Conservation (phyloP, 2,888 invertebrate genomes). For the Meliscaeva auricollis region DNA sequence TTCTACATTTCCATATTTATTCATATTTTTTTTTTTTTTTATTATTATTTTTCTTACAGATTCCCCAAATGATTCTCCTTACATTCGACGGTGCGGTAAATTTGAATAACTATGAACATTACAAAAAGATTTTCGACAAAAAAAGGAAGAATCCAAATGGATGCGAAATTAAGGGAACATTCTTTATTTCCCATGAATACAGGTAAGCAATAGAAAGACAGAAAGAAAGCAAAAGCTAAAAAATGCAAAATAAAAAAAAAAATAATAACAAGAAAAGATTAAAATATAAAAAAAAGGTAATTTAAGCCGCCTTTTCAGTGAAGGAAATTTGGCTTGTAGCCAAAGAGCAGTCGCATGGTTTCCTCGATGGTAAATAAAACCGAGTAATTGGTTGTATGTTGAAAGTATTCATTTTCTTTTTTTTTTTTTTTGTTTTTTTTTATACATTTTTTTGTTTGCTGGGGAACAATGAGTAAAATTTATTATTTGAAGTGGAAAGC, state of each 20-base stretch:
- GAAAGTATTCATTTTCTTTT: slow-evolving; percentile 25
- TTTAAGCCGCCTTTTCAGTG: slow-evolving; percentile 36
- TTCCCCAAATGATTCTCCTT: slow-evolving; percentile 96
- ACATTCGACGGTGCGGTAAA: slow-evolving; percentile 98
- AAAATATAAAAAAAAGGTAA: slow-evolving; percentile 29
- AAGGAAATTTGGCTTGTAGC: slow-evolving; percentile 44
- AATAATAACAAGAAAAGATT: neutral
- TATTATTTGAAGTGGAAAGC: slow-evolving; percentile 51
- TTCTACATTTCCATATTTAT: slow-evolving; percentile 20
- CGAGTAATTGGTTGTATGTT: slow-evolving; percentile 63
- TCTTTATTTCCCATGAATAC: slow-evolving; percentile 96
- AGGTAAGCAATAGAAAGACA: slow-evolving; percentile 84
- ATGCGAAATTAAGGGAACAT: slow-evolving; percentile 94
- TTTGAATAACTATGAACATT: slow-evolving; percentile 94
- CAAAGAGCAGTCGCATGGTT: slow-evolving; percentile 45
- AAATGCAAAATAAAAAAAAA: neutral
- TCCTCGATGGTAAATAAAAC: slow-evolving; percentile 42
- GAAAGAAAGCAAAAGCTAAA: neutral
- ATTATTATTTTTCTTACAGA: slow-evolving; percentile 86
- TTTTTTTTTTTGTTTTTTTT: neutral
- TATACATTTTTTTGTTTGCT: neutral
- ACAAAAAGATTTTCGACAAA: slow-evolving; percentile 92
- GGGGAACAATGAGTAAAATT: slow-evolving; percentile 29
- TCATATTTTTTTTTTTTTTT: slow-evolving; percentile 65
- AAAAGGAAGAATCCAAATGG: slow-evolving; percentile 94